Evolutionary conservation across 2,888 invertebrate genomes (phyloP).

Genomic region (Eilema griseolum): DNA sequence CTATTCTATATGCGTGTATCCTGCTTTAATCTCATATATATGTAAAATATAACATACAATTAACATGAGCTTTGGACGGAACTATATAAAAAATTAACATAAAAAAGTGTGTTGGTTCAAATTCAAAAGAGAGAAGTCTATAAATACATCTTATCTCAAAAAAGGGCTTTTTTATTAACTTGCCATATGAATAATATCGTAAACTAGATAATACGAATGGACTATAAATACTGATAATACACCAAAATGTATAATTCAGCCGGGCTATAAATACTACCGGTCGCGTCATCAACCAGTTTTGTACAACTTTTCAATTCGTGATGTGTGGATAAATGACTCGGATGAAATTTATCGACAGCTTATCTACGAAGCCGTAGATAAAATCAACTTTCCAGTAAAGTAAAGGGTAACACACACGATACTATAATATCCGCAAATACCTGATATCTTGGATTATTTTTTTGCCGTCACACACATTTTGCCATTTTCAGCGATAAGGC

Average conservation of each 20-base stretch:
- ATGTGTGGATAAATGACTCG: constrained; percentile 35
- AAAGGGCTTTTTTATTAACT: constrained; percentile 20
- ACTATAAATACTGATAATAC: constrained; percentile 21
- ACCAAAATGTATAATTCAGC: constrained; percentile 15
- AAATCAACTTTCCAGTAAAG: constrained; percentile 19
- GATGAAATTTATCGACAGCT: constrained; percentile 33
- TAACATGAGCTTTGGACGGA: constrained; percentile 6
- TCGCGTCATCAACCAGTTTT: constrained; percentile 20
- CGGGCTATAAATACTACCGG: constrained; percentile 21
- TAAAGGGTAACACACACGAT: background rate
- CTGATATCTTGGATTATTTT: no score
- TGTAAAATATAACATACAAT: background rate
- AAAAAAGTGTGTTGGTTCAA: constrained; percentile 20
- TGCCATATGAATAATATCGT: constrained; percentile 19
- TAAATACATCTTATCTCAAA: constrained; percentile 26
- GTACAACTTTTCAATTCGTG: constrained; percentile 31
- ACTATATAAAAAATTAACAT: background rate
- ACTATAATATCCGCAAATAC: background rate
- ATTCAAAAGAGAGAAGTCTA: constrained; percentile 6
- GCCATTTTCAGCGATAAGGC: no score
- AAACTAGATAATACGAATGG: constrained; percentile 26
- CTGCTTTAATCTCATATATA: no score
- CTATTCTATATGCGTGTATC: no score
- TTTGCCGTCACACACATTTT: no score
- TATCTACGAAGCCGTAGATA: constrained; percentile 26